These are phyloP conservation scores for Drosophila infuscata DNA, from an alignment of 2,888 invertebrate species.

Conservation along the genomic window DNA sequence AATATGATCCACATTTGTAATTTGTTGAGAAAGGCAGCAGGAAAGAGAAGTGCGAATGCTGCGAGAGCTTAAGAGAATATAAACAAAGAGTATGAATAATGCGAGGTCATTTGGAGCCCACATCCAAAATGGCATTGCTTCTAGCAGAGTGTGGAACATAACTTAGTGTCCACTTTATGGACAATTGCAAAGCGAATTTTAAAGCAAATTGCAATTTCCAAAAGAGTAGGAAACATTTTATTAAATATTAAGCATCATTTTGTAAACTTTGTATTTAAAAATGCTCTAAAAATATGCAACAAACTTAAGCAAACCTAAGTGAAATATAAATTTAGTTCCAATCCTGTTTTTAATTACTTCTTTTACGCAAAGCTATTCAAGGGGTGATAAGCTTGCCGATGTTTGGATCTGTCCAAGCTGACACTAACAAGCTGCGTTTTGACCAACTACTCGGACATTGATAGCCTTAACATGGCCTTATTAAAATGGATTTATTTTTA, in stretches of 20 bases:
- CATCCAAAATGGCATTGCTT: background rate
- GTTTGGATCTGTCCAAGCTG: constrained; percentile 38
- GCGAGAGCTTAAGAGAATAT: background rate
- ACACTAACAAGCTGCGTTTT: constrained; percentile 63
- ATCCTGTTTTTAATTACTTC: constrained; percentile 9
- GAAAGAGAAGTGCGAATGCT: background rate
- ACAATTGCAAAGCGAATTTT: background rate
- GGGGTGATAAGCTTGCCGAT: constrained; percentile 1
- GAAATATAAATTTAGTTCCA: background rate
- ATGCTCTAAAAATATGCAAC: background rate
- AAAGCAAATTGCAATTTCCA: background rate
- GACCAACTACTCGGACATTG: constrained; percentile 38
- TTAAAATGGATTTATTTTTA: constrained; percentile 77
- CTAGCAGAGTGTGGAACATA: background rate
- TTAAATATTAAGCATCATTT: background rate
- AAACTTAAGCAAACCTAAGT: background rate
- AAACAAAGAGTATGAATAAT: background rate
- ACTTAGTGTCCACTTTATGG: background rate
- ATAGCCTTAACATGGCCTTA: constrained; percentile 41
- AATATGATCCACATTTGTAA: background rate
- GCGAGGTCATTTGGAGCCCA: background rate
- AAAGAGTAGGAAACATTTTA: background rate
- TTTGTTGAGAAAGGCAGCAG: background rate
- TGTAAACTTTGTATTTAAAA: background rate
- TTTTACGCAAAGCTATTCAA: background rate